Base-by-base conservation (phyloP, 2,797 vertebrate species). In the Menidia menidia region DNA sequence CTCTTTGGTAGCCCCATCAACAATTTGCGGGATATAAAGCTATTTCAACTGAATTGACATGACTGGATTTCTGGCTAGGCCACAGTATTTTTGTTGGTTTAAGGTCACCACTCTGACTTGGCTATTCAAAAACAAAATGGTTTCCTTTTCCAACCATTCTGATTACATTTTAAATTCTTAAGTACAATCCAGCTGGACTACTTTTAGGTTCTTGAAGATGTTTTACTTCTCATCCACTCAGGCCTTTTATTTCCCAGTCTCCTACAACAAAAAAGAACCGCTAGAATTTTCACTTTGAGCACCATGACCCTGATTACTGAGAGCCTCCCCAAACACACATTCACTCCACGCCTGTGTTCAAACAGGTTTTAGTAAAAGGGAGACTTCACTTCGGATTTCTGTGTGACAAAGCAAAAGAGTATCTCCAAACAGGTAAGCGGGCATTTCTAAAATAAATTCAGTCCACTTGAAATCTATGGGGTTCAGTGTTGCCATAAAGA, bases 371-470 rank as follows among this genome's bases (percentile, higher is more conserved):
- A 43, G 47, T 60, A 55, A 64, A 45, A 31, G 62, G 57, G 60
- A 35, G 45, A 45, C 79, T 66, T 78, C 65, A 57, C 30, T 25
- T 45, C 47, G 9, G 7, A 73, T 65, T 19, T 51, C 70, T 77
- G 65, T 19, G 42, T 81, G 81, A 77, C 65, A 61, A 75, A 59
- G 63, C 58, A 69, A 64, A 78, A 76, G 56, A 73, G 84, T 41
- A 77, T 68, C 71, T 78, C 60, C 35, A 51, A 11, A 65, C 53
- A 59, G 66, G 67, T 86, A 80, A 68, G 64, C 33, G 48, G 61
- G 73, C 73, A 64, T 58, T 68, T 79, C 33, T 60, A 47, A 60
- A 80, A 75, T 72, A 48, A 53, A 61, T 47, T 45, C 71, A 83
- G 79, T 64, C 63, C 59, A 10, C 62, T 80, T 50, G 44, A 60